These are phyloP conservation scores for Meiosimyza decipiens DNA, from an alignment of 2,888 invertebrate genomes.

Conservation along the genomic window DNA sequence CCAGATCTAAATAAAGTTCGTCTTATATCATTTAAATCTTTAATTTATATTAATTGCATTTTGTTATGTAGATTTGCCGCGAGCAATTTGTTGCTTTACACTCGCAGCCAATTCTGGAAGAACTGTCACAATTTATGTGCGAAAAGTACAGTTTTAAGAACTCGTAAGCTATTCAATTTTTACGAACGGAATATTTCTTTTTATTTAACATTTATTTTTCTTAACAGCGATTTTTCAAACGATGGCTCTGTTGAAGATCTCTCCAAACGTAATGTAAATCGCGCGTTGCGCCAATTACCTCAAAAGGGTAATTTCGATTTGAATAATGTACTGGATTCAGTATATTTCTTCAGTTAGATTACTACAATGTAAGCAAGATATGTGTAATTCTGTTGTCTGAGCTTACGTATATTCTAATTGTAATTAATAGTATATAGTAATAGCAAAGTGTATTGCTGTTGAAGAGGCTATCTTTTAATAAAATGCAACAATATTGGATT, in stretches of 20 bases:
- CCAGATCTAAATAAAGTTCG: constrained; percentile 82
- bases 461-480: neutral
- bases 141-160: constrained; percentile 75
- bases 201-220: neutral
- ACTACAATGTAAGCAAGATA: neutral
- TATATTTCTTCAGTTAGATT: constrained; percentile 86
- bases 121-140: constrained; percentile 81
- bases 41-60: neutral
- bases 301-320: constrained; percentile 82
- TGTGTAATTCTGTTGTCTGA: neutral
- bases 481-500: neutral
- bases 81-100: constrained; percentile 98
- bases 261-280: constrained; percentile 74
- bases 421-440: neutral
- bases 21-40: neutral
- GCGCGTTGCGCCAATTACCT: constrained; percentile 74
- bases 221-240: constrained; percentile 67
- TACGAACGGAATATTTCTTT: neutral
- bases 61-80: constrained; percentile 76
- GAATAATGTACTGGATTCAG: constrained; percentile 78
- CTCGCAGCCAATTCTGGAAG: constrained; percentile 89
- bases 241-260: constrained; percentile 70
- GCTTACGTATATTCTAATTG: neutral
- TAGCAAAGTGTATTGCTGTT: neutral
- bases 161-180: constrained; percentile 67